phyloP scores from a whole-genome alignment of 2,113 vertebrate species.

The Hystrix cristata region DNA sequence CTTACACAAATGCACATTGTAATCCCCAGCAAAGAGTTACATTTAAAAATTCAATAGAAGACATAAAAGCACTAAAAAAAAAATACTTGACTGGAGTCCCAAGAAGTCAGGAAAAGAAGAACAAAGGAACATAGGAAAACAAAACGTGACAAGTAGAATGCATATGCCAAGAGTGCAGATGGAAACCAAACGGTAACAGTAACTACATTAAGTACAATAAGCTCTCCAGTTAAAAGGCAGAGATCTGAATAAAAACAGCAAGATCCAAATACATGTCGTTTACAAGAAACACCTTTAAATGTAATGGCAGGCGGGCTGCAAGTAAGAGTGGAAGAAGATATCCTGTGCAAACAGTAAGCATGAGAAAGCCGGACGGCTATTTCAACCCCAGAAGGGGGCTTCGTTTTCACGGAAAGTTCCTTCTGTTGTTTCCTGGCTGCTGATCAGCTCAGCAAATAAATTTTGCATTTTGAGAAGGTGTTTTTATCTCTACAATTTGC shows the following conservation, averaged over 20 bases:
- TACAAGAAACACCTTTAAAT: not conserved
- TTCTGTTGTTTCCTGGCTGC: not conserved
- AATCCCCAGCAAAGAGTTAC: not conserved
- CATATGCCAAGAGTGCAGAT: not conserved
- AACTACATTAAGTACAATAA: not conserved
- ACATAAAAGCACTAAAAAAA: not conserved
- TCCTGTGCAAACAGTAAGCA: not conserved
- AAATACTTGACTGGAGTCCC: not conserved
- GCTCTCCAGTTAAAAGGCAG: not conserved
- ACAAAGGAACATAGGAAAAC: not conserved
- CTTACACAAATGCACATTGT: not conserved
- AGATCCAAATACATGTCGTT: not conserved
- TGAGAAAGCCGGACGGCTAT: not conserved
- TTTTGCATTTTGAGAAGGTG: not conserved
- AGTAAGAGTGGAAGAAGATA: not conserved
- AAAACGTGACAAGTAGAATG: not conserved
- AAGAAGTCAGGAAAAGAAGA: not conserved
- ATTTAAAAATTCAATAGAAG: not conserved
- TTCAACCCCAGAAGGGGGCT: not conserved
- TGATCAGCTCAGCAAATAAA: not conserved
- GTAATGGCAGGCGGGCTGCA: not conserved
- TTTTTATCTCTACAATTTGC: slow-evolving; percentile 21
- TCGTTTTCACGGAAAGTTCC: not conserved
- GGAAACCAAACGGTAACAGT: not conserved
- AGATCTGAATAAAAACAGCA: not conserved